Evolutionary conservation across 1,140 invertebrate species (phyloP), one percentile per base, ranked within the genome.

Genomic region (Yoshiicerus persimilis): DNA sequence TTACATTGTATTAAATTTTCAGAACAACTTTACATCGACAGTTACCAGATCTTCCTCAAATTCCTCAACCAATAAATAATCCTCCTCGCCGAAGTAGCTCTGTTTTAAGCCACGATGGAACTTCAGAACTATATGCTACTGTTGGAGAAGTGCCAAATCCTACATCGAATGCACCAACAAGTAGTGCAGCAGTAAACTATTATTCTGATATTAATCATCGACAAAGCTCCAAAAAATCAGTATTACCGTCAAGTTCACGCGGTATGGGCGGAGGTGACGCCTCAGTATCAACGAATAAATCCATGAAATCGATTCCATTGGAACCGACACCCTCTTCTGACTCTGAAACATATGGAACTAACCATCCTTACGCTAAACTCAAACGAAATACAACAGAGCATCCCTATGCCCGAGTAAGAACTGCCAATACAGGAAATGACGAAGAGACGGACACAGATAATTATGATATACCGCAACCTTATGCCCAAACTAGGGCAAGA

Each of bases 391-490:
- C 70, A 30, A 25, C 64, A 16, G 89, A 90, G 32, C 83, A 90
- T 89, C 89, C 89, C 0, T 90, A 90, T 84, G 90, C 88, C 4
- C 70, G 86, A 4, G 90, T 89, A 9, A 27, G 88, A 36, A 85
- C 64, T 34, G 41, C 32, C 1, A 89, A 77, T 8, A 30, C 62
- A 38, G 86, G 38, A 36, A 77, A 86, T 83, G 90, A 89, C 30
- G 90, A 90, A 86, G 90, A 90, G 75, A 90, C 90, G 1, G 90
- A 90, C 62, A 90, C 90, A 23, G 90, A 90, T 56, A 90, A 90
- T 86, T 90, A 90, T 84, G 90, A 90, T 86, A 64, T 87, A 20
- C 88, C 90, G 5, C 88, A 89, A 41, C 88, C 89, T 32, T 89
- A 89, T 36, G 89, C 87, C 20, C 89, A 89, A 75, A 88, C 83